These are phyloP conservation scores for Microplitis demolitor DNA, from an alignment of 1,140 invertebrate species.

Conservation along the genomic window DNA sequence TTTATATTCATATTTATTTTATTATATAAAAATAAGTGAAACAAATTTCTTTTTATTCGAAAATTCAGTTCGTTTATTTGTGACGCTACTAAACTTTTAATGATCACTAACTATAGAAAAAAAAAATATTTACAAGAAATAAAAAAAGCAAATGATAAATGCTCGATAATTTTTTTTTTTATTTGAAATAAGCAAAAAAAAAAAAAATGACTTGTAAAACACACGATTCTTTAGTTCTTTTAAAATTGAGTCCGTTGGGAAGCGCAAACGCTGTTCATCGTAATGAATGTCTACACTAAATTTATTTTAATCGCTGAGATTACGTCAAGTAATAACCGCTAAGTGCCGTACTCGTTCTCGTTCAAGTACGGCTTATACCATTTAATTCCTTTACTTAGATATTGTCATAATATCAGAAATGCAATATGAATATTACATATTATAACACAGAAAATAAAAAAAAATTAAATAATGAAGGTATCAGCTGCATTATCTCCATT, in stretches of 20 bases:
- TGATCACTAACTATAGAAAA: no score
- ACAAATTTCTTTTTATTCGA: no score
- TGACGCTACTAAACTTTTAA: no score
- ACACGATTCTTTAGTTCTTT: neutral
- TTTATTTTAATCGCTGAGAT: slow-evolving; percentile 55
- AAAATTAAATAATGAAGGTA: neutral
- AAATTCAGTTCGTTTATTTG: no score
- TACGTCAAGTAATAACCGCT: slow-evolving; percentile 53
- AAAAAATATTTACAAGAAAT: no score
- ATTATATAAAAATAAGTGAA: no score
- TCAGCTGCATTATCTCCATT: neutral
- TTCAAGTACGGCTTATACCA: slow-evolving; percentile 24
- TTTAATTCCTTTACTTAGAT: slow-evolving; percentile 17
- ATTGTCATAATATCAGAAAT: slow-evolving; percentile 17
- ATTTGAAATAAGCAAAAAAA: neutral
- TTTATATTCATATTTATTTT: no score
- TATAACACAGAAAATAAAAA: neutral
- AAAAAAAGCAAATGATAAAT: no score
- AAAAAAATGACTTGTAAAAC: neutral
- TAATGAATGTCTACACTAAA: slow-evolving; percentile 52
- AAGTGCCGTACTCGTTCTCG: slow-evolving; percentile 38
- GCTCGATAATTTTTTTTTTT: no score
- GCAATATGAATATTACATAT: neutral
- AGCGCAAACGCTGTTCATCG: slow-evolving; percentile 21
- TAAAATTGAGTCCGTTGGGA: neutral